phyloP scores from a whole-genome alignment of 2,888 invertebrate genomes.

The Phlogophora meticulosa region DNA sequence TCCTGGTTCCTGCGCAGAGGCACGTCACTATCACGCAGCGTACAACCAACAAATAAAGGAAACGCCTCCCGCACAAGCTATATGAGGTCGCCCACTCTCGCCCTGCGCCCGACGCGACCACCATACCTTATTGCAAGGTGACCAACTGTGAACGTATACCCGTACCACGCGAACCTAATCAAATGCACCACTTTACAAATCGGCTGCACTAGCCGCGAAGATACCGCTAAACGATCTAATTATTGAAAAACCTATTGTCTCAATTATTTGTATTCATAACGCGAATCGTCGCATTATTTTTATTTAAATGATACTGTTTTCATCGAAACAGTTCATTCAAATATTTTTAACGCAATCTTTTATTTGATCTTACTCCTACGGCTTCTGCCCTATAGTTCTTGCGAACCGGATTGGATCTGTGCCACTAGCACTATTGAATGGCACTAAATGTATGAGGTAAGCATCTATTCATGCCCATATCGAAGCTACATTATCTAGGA shows the following conservation, averaged over 20 bases:
- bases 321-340: constrained; percentile 28
- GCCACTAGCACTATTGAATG: constrained; percentile 57
- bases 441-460: constrained; percentile 56
- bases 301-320: constrained; percentile 57
- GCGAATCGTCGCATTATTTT: constrained; percentile 59
- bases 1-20: constrained; percentile 73
- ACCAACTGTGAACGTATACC: constrained; percentile 82
- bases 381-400: constrained; percentile 43
- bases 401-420: constrained; percentile 59
- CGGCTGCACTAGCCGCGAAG: constrained; percentile 78
- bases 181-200: constrained; percentile 82
- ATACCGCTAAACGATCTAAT: constrained; percentile 87
- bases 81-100: constrained; percentile 91
- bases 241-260: constrained; percentile 79
- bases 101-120: constrained; percentile 87
- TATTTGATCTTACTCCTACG: constrained; percentile 16
- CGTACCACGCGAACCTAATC: constrained; percentile 65
- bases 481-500: constrained; percentile 36
- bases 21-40: constrained; percentile 88
- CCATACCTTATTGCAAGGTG: constrained; percentile 89
- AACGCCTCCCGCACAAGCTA: constrained; percentile 86
- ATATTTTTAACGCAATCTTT: constrained; percentile 26
- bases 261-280: constrained; percentile 73
- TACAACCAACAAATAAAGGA: constrained; percentile 90
- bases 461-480: constrained; percentile 34